Conservation (phyloP, 2,888 invertebrate species). For the Plusia festucae region DNA sequence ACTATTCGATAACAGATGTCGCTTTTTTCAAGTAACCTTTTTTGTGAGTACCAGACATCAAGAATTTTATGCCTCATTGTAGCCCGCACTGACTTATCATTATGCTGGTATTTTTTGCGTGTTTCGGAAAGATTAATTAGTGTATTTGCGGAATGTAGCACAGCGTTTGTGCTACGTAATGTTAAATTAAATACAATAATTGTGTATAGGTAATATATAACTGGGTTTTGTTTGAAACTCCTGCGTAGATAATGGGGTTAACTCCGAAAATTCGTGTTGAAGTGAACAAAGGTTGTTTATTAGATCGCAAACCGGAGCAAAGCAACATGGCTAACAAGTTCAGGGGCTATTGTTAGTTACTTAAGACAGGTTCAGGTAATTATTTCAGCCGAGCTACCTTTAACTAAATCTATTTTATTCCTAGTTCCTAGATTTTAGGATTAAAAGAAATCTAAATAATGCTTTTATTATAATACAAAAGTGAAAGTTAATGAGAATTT, state of each 20-base stretch:
- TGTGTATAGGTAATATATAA: constrained; percentile 14
- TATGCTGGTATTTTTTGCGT: constrained; percentile 59
- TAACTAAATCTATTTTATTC: not conserved
- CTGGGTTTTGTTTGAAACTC: constrained; percentile 26
- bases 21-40: constrained; percentile 55
- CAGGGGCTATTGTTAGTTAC: constrained; percentile 20
- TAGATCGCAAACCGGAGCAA: not conserved
- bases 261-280: constrained; percentile 25
- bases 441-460: no score
- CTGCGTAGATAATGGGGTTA: constrained; percentile 13
- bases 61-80: constrained; percentile 74
- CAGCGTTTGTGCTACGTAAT: constrained; percentile 39
- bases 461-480: no score
- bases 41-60: constrained; percentile 58
- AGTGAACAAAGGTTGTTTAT: constrained; percentile 24
- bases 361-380: constrained; percentile 1
- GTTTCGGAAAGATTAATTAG: constrained; percentile 59
- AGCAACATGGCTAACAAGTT: constrained; percentile 8
- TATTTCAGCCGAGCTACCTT: not conserved
- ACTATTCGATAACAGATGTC: constrained; percentile 56
- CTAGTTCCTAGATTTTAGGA: no score
- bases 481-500: no score
- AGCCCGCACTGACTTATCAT: constrained; percentile 57
- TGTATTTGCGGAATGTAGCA: constrained; percentile 55
- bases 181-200: constrained; percentile 48